These are phyloP conservation scores for Mycalesis mineus DNA, from an alignment of 2,888 invertebrate species.

Conservation along the genomic window DNA sequence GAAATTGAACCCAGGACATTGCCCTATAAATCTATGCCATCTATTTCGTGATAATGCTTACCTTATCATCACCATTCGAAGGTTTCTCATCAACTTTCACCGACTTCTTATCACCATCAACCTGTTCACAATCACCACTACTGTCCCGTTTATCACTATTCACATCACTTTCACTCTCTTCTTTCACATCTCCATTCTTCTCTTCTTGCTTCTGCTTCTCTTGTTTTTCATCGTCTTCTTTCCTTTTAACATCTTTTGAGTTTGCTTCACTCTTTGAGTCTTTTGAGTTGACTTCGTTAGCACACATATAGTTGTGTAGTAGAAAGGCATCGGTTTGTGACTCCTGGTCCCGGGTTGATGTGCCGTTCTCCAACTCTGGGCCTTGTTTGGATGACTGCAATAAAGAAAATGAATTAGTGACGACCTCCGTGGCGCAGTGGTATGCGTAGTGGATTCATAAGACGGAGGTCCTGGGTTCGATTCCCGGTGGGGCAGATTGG, in stretches of 20 bases:
- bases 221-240: background rate
- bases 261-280: background rate
- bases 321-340: conserved; percentile 46
- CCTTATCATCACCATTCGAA: conserved; percentile 9
- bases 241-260: background rate
- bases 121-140: background rate
- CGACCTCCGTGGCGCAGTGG: too few relatives aligned
- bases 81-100: background rate
- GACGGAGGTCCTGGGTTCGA: too few relatives aligned
- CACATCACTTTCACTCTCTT: background rate
- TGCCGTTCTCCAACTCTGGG: conserved; percentile 43
- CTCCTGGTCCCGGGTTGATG: conserved; percentile 40
- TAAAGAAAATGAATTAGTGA: conserved; percentile 22
- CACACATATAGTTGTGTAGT: conserved; percentile 4
- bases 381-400: conserved; percentile 51
- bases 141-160: background rate
- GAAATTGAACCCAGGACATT: too few relatives aligned
- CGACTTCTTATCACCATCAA: background rate
- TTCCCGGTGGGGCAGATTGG: too few relatives aligned
- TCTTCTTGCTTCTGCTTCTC: background rate
- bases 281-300: background rate
- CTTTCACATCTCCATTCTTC: background rate
- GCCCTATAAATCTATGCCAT: too few relatives aligned
- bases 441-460: too few relatives aligned
- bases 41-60: background rate